phyloP scores from a whole-genome alignment of 2,888 invertebrate species.

The Clepsis dumicolana region DNA sequence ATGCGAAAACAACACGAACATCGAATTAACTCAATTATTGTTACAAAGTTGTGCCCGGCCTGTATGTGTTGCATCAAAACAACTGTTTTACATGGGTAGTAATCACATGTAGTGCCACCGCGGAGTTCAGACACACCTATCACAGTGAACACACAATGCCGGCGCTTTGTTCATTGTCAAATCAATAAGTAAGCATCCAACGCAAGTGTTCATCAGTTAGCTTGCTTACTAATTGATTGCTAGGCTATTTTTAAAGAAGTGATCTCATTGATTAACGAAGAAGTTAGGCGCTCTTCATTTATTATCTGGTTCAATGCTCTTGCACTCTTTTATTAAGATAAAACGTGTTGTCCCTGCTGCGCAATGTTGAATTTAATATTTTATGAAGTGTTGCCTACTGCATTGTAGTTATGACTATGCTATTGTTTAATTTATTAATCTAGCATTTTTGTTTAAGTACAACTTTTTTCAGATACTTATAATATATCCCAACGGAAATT shows the following conservation, averaged over 20 bases:
- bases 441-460: neutral
- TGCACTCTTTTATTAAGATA: neutral
- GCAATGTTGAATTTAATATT: neutral
- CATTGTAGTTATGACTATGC: neutral
- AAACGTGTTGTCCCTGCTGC: neutral
- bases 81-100: neutral
- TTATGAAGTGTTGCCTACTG: neutral
- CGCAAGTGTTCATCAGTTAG: neutral
- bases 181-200: neutral
- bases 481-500: too few species aligned
- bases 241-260: constrained; percentile 1
- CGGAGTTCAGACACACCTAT: neutral
- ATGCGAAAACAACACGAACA: neutral
- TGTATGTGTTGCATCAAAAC: neutral
- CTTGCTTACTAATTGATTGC: constrained; percentile 8
- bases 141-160: neutral
- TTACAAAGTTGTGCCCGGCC: neutral
- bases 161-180: neutral
- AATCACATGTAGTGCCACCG: neutral
- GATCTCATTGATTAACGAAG: constrained; percentile 13
- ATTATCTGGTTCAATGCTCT: neutral
- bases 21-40: neutral
- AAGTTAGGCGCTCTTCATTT: neutral
- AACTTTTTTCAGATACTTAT: neutral
- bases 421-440: neutral